phyloP scores from a whole-genome alignment of 2,113 vertebrate genomes.

The Microtus ochrogaster region DNA sequence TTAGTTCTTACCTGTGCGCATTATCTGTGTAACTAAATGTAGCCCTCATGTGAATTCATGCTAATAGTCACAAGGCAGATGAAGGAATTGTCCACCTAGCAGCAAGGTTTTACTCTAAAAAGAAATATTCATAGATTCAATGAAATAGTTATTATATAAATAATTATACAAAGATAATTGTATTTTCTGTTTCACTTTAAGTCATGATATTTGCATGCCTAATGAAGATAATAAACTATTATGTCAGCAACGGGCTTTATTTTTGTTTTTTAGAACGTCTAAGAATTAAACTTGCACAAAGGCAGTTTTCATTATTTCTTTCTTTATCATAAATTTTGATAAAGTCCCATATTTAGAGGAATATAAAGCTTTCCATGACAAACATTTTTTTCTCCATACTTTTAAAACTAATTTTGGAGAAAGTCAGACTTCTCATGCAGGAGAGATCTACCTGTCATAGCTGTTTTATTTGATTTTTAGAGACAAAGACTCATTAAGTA shows the following conservation, averaged over 20 bases:
- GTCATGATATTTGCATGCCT: neutral
- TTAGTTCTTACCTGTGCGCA: neutral
- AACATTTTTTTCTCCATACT: neutral
- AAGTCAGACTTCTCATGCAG: neutral
- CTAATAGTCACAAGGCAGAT: neutral
- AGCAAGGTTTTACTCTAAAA: neutral
- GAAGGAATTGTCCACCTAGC: neutral
- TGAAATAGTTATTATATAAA: neutral
- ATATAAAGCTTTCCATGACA: neutral
- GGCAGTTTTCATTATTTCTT: neutral
- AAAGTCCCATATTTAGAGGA: neutral
- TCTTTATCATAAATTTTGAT: neutral
- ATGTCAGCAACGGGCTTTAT: neutral
- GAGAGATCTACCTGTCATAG: neutral
- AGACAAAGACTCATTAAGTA: neutral
- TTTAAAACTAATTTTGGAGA: neutral
- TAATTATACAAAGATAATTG: neutral
- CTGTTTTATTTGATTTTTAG: neutral
- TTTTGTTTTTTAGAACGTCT: neutral
- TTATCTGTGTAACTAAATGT: neutral
- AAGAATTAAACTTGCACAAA: neutral
- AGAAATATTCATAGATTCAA: neutral
- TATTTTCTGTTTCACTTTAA: neutral
- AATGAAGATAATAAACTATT: neutral
- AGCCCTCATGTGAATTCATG: neutral